Conservation (phyloP, 1,140 invertebrate genomes). For the Archivesica marissinica region DNA sequence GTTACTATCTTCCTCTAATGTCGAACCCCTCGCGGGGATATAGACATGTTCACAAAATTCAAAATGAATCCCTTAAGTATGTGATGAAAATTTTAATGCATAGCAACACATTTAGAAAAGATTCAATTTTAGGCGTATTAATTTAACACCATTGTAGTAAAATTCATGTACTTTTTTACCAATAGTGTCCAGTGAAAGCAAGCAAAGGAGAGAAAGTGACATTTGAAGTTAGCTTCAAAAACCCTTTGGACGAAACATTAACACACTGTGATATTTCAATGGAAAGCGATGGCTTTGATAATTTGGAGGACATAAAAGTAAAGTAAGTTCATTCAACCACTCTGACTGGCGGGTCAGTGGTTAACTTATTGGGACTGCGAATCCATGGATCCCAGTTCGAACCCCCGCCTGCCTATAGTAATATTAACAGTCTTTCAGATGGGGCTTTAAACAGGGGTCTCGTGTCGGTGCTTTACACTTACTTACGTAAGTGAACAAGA, state of each 20-base stretch:
- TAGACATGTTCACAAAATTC: too few relatives aligned
- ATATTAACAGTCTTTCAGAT: not conserved
- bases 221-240: slow-evolving; percentile 25
- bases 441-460: too few relatives aligned
- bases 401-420: not conserved
- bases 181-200: not conserved
- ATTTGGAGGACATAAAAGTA: not conserved
- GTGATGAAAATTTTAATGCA: too few relatives aligned
- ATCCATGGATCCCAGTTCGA: not conserved
- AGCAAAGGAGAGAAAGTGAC: not conserved
- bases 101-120: too few relatives aligned
- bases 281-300: slow-evolving; percentile 2
- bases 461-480: too few relatives aligned
- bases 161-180: not conserved
- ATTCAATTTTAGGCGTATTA: too few relatives aligned
- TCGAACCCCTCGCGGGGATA: too few relatives aligned
- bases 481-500: too few relatives aligned
- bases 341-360: not conserved
- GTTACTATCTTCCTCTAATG: too few relatives aligned
- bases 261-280: slow-evolving; percentile 17
- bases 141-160: too few relatives aligned
- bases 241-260: slow-evolving; percentile 3
- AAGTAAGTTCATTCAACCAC: not conserved
- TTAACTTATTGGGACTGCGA: not conserved
- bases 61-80: too few relatives aligned